Conservation (phyloP, 2,797 vertebrate genomes). For the Zalophus californianus region DNA sequence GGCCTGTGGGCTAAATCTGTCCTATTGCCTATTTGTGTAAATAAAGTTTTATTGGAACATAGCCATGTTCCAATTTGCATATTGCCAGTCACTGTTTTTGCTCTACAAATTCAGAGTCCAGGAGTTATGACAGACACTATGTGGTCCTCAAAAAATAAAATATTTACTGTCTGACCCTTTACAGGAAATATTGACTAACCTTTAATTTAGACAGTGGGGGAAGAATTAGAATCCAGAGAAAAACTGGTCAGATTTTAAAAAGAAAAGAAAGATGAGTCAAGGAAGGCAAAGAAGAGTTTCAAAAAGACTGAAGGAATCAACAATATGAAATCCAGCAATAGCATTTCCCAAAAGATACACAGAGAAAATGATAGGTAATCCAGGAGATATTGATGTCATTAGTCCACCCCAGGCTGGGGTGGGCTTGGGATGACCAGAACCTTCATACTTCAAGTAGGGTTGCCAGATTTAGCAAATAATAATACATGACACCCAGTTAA, state of each 20-base stretch:
- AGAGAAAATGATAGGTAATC: conserved; percentile 7
- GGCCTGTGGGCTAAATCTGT: background rate
- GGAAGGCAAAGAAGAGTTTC: background rate
- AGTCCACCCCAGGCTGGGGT: background rate
- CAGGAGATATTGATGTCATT: background rate
- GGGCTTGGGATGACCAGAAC: background rate
- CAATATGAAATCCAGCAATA: background rate
- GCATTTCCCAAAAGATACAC: background rate
- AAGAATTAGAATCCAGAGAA: conserved; percentile 19
- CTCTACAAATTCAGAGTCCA: background rate
- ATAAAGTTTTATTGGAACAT: background rate
- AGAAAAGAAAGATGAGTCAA: background rate
- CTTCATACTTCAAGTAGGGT: background rate
- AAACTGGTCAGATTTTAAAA: background rate
- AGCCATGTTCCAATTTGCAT: background rate
- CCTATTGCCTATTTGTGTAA: background rate
- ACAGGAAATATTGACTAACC: background rate
- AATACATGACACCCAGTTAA: background rate
- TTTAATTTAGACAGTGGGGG: background rate
- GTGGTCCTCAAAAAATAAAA: background rate
- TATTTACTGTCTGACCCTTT: background rate
- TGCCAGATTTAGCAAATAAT: background rate
- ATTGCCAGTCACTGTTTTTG: background rate
- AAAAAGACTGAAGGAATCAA: background rate
- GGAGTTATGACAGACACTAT: background rate